phyloP scores from a whole-genome alignment of 1,140 invertebrate genomes.

The Liolophura sinensis region DNA sequence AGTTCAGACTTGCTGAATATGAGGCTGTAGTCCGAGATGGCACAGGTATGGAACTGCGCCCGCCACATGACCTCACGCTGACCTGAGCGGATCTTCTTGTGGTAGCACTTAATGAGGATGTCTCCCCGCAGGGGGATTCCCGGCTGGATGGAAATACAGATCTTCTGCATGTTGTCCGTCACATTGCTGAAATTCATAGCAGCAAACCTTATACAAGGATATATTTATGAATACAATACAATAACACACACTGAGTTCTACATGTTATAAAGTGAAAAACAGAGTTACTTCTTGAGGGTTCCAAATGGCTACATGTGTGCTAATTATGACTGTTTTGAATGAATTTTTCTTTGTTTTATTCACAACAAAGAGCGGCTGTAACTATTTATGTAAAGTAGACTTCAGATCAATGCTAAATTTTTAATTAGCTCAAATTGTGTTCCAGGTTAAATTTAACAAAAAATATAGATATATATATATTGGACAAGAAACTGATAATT shows the following conservation, averaged over 20 bases:
- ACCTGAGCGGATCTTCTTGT: constrained; percentile 61
- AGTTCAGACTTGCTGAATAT: constrained; percentile 84
- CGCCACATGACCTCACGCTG: constrained; percentile 72
- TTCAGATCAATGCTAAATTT: no score
- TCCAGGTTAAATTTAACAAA: not conserved
- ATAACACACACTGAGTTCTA: no score
- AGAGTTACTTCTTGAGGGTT: no score
- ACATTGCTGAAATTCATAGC: constrained; percentile 51
- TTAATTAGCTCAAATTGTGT: no score
- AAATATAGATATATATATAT: not conserved
- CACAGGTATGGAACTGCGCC: constrained; percentile 91
- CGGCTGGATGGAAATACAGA: constrained; percentile 63
- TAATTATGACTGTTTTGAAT: no score
- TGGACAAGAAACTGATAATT: constrained; percentile 4
- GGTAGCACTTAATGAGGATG: constrained; percentile 87
- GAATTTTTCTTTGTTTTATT: no score
- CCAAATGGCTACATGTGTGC: no score
- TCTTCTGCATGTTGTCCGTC: constrained; percentile 55
- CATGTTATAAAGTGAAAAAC: no score
- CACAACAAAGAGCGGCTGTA: no score
- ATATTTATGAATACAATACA: no score
- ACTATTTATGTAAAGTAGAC: no score
- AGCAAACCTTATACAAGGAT: no score
- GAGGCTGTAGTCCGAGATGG: constrained; percentile 79
- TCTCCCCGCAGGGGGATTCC: constrained; percentile 82